Conservation (phyloP, 2,797 vertebrate genomes). For the Cirrhinus mrigala region DNA sequence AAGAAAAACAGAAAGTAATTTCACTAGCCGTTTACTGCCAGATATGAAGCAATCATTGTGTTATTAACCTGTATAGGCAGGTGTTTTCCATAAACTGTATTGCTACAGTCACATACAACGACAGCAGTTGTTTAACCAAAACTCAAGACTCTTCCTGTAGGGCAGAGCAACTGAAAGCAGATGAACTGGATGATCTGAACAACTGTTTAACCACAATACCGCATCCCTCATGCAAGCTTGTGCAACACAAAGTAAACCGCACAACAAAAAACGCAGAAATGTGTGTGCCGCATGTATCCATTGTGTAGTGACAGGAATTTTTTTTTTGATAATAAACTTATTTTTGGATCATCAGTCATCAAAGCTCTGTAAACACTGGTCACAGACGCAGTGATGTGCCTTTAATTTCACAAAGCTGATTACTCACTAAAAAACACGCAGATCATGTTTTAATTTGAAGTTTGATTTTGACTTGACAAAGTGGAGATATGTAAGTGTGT, state of each 20-base stretch:
- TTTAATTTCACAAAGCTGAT: no score
- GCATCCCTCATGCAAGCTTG: background rate
- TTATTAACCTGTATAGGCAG: background rate
- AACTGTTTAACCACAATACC: background rate
- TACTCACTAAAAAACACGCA: no score
- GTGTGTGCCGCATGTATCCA: background rate
- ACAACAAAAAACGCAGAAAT: background rate
- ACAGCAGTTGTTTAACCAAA: background rate
- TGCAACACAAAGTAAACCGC: background rate
- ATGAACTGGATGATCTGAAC: slow-evolving; percentile 2
- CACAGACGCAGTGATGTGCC: no score
- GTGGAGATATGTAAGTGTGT: no score
- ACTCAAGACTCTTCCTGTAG: background rate
- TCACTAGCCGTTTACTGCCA: background rate
- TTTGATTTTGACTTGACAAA: no score
- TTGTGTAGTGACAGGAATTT: background rate
- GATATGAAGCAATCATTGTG: background rate
- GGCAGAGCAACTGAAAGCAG: background rate
- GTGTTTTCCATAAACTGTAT: background rate
- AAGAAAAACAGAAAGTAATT: background rate
- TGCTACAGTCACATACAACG: background rate
- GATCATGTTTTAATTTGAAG: no score
- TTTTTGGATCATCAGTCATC: no score
- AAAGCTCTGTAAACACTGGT: no score
- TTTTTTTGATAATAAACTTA: no score